A percentile compares a stretch with the other conserved stretches of the same genome.
phyloP scores from a whole-genome alignment of 1,140 invertebrate species.

The Chlorops oryzae region DNA sequence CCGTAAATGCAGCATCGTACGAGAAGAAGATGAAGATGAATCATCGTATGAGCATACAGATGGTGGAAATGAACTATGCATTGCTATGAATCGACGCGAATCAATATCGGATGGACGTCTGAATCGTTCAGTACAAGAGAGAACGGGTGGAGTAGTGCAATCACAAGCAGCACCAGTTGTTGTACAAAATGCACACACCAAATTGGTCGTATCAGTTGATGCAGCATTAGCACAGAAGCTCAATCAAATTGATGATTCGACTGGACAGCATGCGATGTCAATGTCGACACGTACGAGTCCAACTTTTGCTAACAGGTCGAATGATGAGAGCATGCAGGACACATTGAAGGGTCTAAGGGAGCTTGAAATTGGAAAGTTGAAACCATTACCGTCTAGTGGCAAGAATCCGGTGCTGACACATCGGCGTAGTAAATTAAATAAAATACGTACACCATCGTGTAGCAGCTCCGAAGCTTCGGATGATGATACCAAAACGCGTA shows the following conservation, averaged over 20 bases:
- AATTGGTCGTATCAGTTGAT: conserved; percentile 33
- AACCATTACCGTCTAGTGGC: conserved; percentile 54
- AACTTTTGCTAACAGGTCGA: too few species aligned
- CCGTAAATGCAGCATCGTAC: conserved; percentile 82
- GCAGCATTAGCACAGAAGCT: conserved; percentile 35
- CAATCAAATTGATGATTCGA: conserved; percentile 36
- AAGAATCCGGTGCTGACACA: conserved; percentile 49
- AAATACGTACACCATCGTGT: conserved; percentile 76
- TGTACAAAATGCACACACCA: conserved; percentile 30
- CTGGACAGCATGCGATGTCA: too few species aligned
- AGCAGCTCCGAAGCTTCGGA: conserved; percentile 86
- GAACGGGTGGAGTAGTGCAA: too few species aligned
- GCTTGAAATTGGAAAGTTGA: conserved; percentile 44
- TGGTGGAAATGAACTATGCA: conserved; percentile 48
- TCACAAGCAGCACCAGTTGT: conserved; percentile 10
- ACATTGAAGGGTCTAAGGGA: conserved; percentile 35
- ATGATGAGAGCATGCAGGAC: conserved; percentile 26
- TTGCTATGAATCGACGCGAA: conserved; percentile 49
- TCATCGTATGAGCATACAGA: conserved; percentile 51
- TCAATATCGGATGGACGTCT: conserved; percentile 59
- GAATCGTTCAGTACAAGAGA: conserved; percentile 53
- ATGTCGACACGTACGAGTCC: too few species aligned
- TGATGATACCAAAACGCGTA: conserved; percentile 77
- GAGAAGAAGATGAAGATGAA: conserved; percentile 77
- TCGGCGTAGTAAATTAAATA: conserved; percentile 64